Base-by-base conservation (phyloP, 1,140 invertebrate species). In the Calliphora vicina region DNA sequence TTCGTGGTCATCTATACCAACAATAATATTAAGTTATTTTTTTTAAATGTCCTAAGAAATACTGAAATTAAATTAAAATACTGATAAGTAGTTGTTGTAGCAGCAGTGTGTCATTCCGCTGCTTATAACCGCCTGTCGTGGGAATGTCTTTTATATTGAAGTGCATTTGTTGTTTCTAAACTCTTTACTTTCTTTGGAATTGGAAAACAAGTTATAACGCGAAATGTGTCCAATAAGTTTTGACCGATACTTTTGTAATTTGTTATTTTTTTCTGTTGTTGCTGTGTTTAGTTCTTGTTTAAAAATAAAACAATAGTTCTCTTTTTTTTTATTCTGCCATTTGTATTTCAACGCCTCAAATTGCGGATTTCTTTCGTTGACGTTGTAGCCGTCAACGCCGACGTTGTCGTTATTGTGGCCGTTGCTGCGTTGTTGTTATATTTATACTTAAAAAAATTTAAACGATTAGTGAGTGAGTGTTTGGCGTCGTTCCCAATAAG, bases 361-460 rank as follows among this genome's bases (percentile, higher is more conserved):
- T 67, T 67, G 61, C 61, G 23, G 61, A 67, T 67, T 67, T 67
- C 6, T 67, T 67, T 57, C 2, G 23, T 23, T 23, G n/a, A 17
- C 50, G 50, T 23, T 67, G 6, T 67, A 12, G 23, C n/a, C n/a
- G 61, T 23, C 23, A 23, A 10, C n/a, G 23, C 10, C 61, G 20
- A 10, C 23, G 61, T 61, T n/a, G 13, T 67, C 61, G 61, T 23
- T 1, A 67, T 67, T 67, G 61, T 67, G 8, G 61, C 20, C 23
- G n/a, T 67, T n/a, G 50, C 50, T 57, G 50, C n/a, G n/a, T 57
- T 67, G 61, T 67, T 50, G n/a, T 67, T 67, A 3, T 67, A 67
- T 67, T 67, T 67, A 67, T 67, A 67, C 25, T 67, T n/a, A n/a
- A n/a, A n/a, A n/a, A n/a, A n/a, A n/a, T n/a, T 67, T 67, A 67